Base-by-base conservation (phyloP, 1,140 invertebrate genomes). In the Antheraea pernyi region DNA sequence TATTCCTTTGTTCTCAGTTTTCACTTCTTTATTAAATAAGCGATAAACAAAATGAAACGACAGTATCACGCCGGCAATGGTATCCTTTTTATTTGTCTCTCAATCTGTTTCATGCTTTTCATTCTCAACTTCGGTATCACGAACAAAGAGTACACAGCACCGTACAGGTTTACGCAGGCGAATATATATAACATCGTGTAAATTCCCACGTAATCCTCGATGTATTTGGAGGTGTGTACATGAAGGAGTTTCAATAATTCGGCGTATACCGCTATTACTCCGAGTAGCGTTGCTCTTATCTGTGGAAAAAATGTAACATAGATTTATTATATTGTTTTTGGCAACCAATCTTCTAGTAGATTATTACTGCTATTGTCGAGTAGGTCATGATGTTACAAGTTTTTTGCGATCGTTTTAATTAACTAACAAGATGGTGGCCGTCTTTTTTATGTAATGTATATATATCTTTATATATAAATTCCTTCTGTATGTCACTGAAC, bases 161-260 rank as follows among this genome's bases (percentile, higher is more conserved):
- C 87, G 67, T 79, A 80, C 18, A 89, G 59, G 71, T 89, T 89
- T 9, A 91, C 66, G 60, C 81, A 72, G 0, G 87, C 81, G 42
- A 85, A 91, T 62, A 89, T 82, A 53, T 89, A 91, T 30, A 88
- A 73, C 10, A 86, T 63, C 0, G 83, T 83, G 61, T 89, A 83
- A 1, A 86, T 67, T 0, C 89, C 89, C 7, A 88, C 69, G 71
- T 83, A 79, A 46, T 83, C 76, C 73, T 89, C 86, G 37, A 89
- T 74, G 65, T 84, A 81, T 64, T 81, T 67, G 69, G 85, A 85
- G 0, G 82, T 81, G 66, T 83, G 79, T 36, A 83, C 67, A 62
- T 89, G 87, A 0, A 71, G n/a, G 10, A 91, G 70, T 67, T 84
- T 79, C 7, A 91, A 39, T 7, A 84, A 39, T 74, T 89, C 81